Base-by-base conservation (phyloP, 2,888 invertebrate genomes). In the Macrosoma leucophasiata region DNA sequence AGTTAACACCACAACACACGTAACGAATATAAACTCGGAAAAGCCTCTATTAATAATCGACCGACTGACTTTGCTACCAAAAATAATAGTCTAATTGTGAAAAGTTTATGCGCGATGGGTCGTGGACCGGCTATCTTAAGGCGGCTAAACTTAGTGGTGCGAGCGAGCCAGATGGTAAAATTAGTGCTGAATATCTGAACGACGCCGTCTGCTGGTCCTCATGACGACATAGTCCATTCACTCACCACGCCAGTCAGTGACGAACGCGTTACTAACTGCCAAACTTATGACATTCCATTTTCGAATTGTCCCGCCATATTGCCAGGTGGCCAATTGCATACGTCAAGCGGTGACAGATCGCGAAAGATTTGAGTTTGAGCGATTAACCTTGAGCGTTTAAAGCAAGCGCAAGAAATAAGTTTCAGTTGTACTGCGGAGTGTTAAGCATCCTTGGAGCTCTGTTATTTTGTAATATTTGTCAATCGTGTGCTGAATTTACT, bases 71-170 rank as follows among this genome's bases (percentile, higher is more conserved):
- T 84, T 77, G 84, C 84, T 84, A 84, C 84, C 85, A 82, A 85
- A 85, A 85, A 85, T 85, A 85, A 85, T 85, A 84, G 85, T 85
- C 85, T 85, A 85, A 85, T 85, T 85, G 82, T 82, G 85, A 84
- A 82, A 84, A 84, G 84, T 84, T 84, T 82, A 82, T 84, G 81
- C 79, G 79, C 76, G 84, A 82, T 82, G 84, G 84, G 77, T 82
- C 82, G 84, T 78, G 84, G 84, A 84, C 81, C 82, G 81, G 82
- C 84, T 84, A 84, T 85, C 85, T 85, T 81, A 82, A 79, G 81
- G 82, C 78, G 76, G 84, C 85, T 85, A 85, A 77, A 84, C 85
- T 85, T 85, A 85, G 84, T 82, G 84, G 84, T 79, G 81, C 73
- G 79, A 75, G 62, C 66, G 75, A 73, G 82, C 75, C 77, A 78